Evolutionary conservation across 2,113 vertebrate genomes (phyloP).

Genomic region (Cephalopholis sonnerati): DNA sequence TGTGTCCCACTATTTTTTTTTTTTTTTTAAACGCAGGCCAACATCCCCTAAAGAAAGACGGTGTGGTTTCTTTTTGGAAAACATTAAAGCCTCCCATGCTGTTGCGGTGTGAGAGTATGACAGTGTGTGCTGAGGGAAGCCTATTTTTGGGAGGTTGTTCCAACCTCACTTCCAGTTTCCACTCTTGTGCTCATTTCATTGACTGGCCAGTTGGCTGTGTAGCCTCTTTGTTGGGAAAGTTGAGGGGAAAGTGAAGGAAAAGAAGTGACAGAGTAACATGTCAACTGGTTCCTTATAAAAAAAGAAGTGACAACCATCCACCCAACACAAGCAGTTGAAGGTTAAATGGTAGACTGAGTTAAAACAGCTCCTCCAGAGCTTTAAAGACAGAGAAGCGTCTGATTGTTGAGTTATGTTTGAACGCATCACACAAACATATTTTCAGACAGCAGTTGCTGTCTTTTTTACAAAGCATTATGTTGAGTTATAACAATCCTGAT

Average conservation of each 20-base stretch:
- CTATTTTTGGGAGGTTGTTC: conserved; percentile 77
- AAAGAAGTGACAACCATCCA: conserved; percentile 6
- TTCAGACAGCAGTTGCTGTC: not conserved
- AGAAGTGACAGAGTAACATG: conserved; percentile 18
- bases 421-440: not conserved
- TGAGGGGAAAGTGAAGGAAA: conserved; percentile 22
- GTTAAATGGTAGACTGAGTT: not conserved
- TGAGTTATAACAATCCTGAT: conserved; percentile 1
- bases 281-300: conserved; percentile 20
- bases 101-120: conserved; percentile 55
- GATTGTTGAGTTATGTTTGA: conserved; percentile 2
- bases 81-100: conserved; percentile 51
- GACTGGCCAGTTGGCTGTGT: conserved; percentile 48
- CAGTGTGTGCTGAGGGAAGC: conserved; percentile 46
- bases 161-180: conserved; percentile 66
- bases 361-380: not conserved
- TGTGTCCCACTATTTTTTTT: conserved; percentile 19
- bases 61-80: conserved; percentile 50
- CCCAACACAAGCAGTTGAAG: conserved; percentile 1
- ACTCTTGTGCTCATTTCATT: conserved; percentile 63
- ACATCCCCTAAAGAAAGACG: conserved; percentile 35
- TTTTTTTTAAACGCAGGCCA: conserved; percentile 54
- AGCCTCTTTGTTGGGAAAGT: conserved; percentile 23
- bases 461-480: not conserved
- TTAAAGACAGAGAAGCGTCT: not conserved